Evolutionary conservation across 1,140 invertebrate genomes (phyloP), one percentile per base, ranked within the genome.

Genomic region (Varroa destructor): DNA sequence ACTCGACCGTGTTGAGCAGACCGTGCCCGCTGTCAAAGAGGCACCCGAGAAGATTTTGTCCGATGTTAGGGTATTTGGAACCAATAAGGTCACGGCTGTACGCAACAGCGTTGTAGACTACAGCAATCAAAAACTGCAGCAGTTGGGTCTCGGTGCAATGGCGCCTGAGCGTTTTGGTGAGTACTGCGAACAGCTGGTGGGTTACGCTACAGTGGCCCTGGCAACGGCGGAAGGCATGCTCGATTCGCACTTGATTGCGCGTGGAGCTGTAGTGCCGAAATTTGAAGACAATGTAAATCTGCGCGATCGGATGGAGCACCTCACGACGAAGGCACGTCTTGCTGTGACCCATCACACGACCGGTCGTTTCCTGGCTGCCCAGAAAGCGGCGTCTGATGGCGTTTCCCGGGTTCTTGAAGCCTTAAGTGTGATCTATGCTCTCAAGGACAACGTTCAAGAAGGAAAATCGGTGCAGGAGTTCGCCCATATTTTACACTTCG

Each of bases 21-120:
- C n/a, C 57, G 71, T 73, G 5, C 73, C 73, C 40, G 73, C 73
- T 25, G 56, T 73, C 6, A 73, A 70, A 36, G 43, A 73, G 43
- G 43, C 71, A 14, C 73, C 73, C 12, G 73, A 73, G 55, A 71
- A 73, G 36, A 64, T 73, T 46, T 5, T n/a, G n/a, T 36, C 58
- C 36, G 43, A 72, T 56, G 43, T 73, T 0, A 73, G 73, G 71
- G 56, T 57, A 36, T 73, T 46, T 56, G 71, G 73, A 55, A 54
- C 56, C 55, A 51, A 73, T 6, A 73, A 73, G 42, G 73, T 72
- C 6, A 73, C 42, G 4, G 72, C 56, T 73, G 46, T 51, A 8
- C 46, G 46, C 46, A 8, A 51, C 46, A 51, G 46, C 46, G 73
- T 73, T 58, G 51, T 73, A 6, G 55, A 37, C 14, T 67, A 67